Base-by-base conservation (phyloP, 2,113 vertebrate species). In the Noturus placidus region DNA sequence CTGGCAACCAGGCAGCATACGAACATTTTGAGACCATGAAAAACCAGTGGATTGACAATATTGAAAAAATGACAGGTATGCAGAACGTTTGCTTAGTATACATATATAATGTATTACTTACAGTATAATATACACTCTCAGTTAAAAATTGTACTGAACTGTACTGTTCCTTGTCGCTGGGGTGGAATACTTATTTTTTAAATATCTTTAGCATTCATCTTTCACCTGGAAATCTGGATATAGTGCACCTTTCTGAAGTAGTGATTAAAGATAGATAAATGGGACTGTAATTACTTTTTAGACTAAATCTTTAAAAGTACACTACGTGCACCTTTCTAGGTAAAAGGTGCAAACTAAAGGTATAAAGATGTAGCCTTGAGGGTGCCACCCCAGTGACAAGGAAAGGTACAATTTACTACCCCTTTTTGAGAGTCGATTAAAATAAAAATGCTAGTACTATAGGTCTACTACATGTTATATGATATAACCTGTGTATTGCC, bases 1-100 rank as follows among this genome's bases (percentile, higher is more conserved):
- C 98, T 52, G 98, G 98, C 9, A 99, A 98, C 91, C 98, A 98
- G 93, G 97, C 98, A 70, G 98, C 98, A 2, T 97, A 97, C 42
- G 98, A 99, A 92, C 98, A 99, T 91, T 99, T 99, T 94, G 98
- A 99, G 93, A 99, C 98, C 84, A 99, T 99, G 98, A 99, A 99
- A 95, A 99, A 99, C 92, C 98, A 99, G 50, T 99, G 98, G 98
- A 99, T 99, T 56, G 98, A 99, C 93, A 99, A 99, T 85, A 95
- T 99, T 88, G 98, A 99, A 91, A 99, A 96, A 95, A 98, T 99
- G 95, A 99, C 98, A 88, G 97, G 98, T 99, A 90, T 81, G 69
- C 84, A 91, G 86, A 52, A 84, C 2, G 1, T 38, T 57, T 65
- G 54, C 30, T 81, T 65, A 30, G 78, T 35, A 22, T 57, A 22